These are phyloP conservation scores for Neoaliturus tenellus DNA, from an alignment of 2,888 invertebrate genomes.

Conservation along the genomic window DNA sequence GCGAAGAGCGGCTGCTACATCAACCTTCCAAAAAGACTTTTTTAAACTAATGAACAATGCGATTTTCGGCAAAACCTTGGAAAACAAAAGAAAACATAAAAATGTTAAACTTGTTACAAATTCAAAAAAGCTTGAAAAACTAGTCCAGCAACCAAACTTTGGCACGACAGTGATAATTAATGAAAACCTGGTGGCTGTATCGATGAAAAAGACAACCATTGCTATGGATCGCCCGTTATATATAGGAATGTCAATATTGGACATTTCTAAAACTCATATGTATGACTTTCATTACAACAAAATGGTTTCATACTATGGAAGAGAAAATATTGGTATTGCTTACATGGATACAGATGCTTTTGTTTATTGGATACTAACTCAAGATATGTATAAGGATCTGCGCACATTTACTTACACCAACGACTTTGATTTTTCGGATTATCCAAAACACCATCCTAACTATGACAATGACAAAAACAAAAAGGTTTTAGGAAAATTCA, in stretches of 20 bases:
- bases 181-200: conserved; percentile 54
- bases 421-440: conserved; percentile 55
- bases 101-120: neutral
- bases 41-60: conserved; percentile 42
- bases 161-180: conserved; percentile 25
- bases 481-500: conserved; percentile 57
- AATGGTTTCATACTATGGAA: conserved; percentile 48
- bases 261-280: conserved; percentile 58
- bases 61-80: conserved; percentile 37
- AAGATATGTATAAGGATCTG: conserved; percentile 55
- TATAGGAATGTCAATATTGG: conserved; percentile 54
- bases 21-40: conserved; percentile 69
- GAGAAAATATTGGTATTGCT: conserved; percentile 11
- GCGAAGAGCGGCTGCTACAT: conserved; percentile 64
- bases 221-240: conserved; percentile 51
- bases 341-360: conserved; percentile 49
- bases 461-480: conserved; percentile 40
- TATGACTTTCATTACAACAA: conserved; percentile 57
- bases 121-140: conserved; percentile 36
- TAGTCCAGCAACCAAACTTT: conserved; percentile 40
- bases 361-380: conserved; percentile 51
- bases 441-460: conserved; percentile 38
- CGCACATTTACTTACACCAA: conserved; percentile 24
- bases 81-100: conserved; percentile 31
- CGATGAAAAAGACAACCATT: conserved; percentile 44